A percentile compares a stretch with the other conserved stretches of the same genome.
Conservation (phyloP, 2,113 vertebrate species). For the Pseudorhombus dupliciocellatus region DNA sequence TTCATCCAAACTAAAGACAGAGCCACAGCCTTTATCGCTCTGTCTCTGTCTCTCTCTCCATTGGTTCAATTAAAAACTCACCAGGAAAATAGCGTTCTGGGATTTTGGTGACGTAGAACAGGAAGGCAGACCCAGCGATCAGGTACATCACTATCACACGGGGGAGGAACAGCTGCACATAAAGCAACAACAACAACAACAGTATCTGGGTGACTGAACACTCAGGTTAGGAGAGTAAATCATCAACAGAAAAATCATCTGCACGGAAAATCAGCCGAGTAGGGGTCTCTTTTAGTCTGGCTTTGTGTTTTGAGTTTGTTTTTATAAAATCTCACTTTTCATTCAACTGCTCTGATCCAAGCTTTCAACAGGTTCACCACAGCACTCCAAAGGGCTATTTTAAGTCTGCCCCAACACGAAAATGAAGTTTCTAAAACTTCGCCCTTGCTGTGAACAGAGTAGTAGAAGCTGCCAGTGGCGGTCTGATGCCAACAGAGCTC, state of each 20-base stretch:
- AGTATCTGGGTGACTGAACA: not conserved
- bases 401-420: too few species aligned
- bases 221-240: not conserved
- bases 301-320: not conserved
- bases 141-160: conserved; percentile 96
- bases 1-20: not conserved
- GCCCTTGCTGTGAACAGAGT: too few species aligned
- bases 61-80: conserved; percentile 62
- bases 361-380: not conserved
- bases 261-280: not conserved
- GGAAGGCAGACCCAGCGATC: conserved; percentile 91
- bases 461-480: too few species aligned
- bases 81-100: conserved; percentile 98
- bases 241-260: not conserved
- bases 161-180: conserved; percentile 89
- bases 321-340: not conserved
- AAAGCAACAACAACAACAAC: not conserved
- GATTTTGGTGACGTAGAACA: conserved; percentile 98
- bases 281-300: not conserved
- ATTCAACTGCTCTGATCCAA: not conserved
- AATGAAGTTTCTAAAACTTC: too few species aligned
- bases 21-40: not conserved
- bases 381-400: not conserved
- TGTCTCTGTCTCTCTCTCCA: not conserved
- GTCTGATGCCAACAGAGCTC: too few species aligned